Evolutionary conservation across 2,113 vertebrate species (phyloP), one percentile per base, ranked within the genome.

Genomic region (Pampusana beccarii): DNA sequence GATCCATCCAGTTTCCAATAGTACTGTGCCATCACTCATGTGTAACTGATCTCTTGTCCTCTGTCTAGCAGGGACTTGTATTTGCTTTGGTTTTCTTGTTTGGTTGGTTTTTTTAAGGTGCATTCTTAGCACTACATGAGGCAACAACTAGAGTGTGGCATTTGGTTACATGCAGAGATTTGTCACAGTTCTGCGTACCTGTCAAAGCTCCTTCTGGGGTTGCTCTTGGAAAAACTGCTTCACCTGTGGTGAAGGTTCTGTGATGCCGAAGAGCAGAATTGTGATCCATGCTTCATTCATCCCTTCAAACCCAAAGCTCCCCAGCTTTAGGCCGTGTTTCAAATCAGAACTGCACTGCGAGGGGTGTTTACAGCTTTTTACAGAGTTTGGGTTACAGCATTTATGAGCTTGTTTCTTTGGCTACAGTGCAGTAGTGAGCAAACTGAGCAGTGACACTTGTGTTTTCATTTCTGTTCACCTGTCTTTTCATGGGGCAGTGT

Each of bases 141-240:
- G 33, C 42, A 79, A n/a, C 48, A 85, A 26, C 17, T 56, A 42
- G 19, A 24, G 50, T 10, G 10, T 79, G 34, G 31, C 14, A 17
- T 87, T 89, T 91, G 11, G 25, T 58, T 46, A 25, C 1, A 1
- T 57, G 36, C 46, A 64, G 66, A 46, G 36, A 25, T 66, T 51
- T 44, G 16, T 70, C 36, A 18, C 0, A 0, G 31, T 19, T 82
- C 15, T 65, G 8, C 6, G 0, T 69, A 42, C 33, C 53, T 79
- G 24, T 34, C 46, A 53, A 44, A 94, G 40, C 36, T 92, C 13
- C 29, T 75, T 74, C 19, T 6, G 6, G 44, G 40, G 36, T 24
- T 84, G 34, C 38, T 70, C 36, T 64, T 87, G 73, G 53, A 84
- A 81, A 34, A 72, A 36, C 61, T 86, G 42, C 28, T 4, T 79